Conservation (phyloP, 2,888 invertebrate species). For the Celastrina argiolus region DNA sequence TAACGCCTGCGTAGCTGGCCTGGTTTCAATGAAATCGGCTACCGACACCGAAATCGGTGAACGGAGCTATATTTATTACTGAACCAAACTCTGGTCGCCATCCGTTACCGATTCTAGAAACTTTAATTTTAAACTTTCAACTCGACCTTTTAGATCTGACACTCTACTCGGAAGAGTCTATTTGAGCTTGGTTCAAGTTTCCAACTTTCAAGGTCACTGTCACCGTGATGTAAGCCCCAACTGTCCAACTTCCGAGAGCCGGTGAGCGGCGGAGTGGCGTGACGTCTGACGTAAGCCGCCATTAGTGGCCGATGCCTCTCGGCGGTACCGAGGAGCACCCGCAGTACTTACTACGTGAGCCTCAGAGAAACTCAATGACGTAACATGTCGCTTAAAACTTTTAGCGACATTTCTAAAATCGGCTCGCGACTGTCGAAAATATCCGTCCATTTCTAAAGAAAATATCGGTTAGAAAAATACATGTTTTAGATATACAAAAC, state of each 20-base stretch:
- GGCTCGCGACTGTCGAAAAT: not conserved
- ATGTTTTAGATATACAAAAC: too few species aligned
- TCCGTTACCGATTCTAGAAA: too few species aligned
- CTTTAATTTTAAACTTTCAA: too few species aligned
- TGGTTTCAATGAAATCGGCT: too few species aligned
- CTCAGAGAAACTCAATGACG: not conserved
- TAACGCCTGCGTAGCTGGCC: too few species aligned
- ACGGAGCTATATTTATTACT: too few species aligned
- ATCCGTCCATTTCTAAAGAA: not conserved
- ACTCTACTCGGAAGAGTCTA: not conserved
- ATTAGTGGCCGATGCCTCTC: not conserved
- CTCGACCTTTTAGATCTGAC: not conserved
- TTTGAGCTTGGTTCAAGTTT: not conserved
- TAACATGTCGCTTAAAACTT: not conserved
- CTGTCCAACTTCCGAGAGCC: not conserved
- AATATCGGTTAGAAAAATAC: not conserved
- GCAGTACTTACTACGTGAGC: not conserved
- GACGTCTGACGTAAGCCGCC: slow-evolving; percentile 5
- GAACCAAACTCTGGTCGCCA: too few species aligned
- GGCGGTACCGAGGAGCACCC: not conserved
- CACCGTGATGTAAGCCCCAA: not conserved
- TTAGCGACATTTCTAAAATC: not conserved
- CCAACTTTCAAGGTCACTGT: not conserved
- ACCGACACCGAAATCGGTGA: too few species aligned
- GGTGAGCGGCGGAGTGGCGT: not conserved